These are phyloP conservation scores for Meandrusa payeni DNA, from an alignment of 2,888 invertebrate genomes.

Conservation along the genomic window DNA sequence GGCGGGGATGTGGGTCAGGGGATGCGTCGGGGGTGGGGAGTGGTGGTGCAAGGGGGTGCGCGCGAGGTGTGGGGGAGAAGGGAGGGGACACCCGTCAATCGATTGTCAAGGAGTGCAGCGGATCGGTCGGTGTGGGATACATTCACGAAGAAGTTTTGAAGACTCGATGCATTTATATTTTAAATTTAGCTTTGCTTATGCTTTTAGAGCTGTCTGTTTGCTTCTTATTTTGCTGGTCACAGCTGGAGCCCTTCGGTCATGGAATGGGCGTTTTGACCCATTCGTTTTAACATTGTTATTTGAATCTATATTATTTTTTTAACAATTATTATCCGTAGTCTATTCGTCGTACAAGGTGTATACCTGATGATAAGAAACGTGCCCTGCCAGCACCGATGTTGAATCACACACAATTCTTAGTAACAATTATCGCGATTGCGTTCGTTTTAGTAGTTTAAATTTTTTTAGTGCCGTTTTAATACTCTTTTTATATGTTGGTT, in stretches of 20 bases:
- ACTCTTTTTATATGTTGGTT: too few relatives aligned
- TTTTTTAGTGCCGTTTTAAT: too few relatives aligned
- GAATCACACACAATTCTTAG: too few relatives aligned
- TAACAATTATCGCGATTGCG: too few relatives aligned
- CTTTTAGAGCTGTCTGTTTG: slow-evolving; percentile 1
- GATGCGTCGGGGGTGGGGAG: slow-evolving; percentile 42
- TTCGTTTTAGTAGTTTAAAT: too few relatives aligned
- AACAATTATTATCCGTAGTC: too few relatives aligned
- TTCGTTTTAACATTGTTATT: too few relatives aligned
- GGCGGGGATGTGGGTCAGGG: slow-evolving; percentile 73
- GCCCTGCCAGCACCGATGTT: too few relatives aligned
- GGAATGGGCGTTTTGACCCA: neutral
- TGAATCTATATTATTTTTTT: too few relatives aligned
- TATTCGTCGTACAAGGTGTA: too few relatives aligned
- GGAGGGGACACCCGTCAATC: slow-evolving; percentile 79
- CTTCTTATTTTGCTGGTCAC: slow-evolving; percentile 7
- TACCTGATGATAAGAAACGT: too few relatives aligned
- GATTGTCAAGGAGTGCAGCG: slow-evolving; percentile 77
- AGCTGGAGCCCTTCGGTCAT: too few relatives aligned
- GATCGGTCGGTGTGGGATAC: slow-evolving; percentile 48
- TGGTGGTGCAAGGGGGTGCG: slow-evolving; percentile 31
- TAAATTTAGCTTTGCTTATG: slow-evolving; percentile 27
- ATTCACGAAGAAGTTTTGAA: slow-evolving; percentile 35
- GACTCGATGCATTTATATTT: slow-evolving; percentile 36
- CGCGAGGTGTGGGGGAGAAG: slow-evolving; percentile 29